Evolutionary conservation across 2,888 invertebrate genomes (phyloP).

Genomic region (Synergus gifuensis): DNA sequence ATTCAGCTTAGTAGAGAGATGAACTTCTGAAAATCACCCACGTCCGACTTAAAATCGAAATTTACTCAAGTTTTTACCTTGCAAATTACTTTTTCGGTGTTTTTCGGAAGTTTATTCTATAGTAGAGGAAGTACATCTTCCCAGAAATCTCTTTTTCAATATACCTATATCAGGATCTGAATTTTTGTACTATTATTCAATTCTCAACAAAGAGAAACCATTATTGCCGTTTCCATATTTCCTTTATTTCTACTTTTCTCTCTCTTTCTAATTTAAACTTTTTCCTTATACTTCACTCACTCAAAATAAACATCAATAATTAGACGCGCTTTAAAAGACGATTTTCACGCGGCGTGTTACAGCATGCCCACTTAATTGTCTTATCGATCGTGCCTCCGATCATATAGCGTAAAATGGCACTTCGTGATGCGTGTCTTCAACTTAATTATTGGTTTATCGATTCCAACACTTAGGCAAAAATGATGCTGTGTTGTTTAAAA

Average conservation of each 20-base stretch:
- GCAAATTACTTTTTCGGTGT: too few relatives aligned
- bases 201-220: not conserved
- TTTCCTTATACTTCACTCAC: conserved; percentile 42
- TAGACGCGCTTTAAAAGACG: conserved; percentile 59
- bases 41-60: too few relatives aligned
- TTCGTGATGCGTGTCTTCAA: conserved; percentile 21
- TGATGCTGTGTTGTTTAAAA: not conserved
- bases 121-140: too few relatives aligned
- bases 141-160: too few relatives aligned
- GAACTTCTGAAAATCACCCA: not conserved
- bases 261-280: not conserved
- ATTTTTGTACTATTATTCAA: not conserved
- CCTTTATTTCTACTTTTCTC: not conserved
- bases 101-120: too few relatives aligned
- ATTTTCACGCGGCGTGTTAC: conserved; percentile 61
- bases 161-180: too few relatives aligned
- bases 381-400: conserved; percentile 51
- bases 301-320: conserved; percentile 54
- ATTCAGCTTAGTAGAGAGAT: not conserved
- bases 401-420: not conserved
- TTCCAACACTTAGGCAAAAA: not conserved
- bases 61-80: too few relatives aligned
- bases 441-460: conserved; percentile 4
- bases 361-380: conserved; percentile 61
- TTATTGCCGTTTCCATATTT: not conserved